Evolutionary conservation across 2,797 vertebrate genomes (phyloP).

Genomic region (Chromis chromis): DNA sequence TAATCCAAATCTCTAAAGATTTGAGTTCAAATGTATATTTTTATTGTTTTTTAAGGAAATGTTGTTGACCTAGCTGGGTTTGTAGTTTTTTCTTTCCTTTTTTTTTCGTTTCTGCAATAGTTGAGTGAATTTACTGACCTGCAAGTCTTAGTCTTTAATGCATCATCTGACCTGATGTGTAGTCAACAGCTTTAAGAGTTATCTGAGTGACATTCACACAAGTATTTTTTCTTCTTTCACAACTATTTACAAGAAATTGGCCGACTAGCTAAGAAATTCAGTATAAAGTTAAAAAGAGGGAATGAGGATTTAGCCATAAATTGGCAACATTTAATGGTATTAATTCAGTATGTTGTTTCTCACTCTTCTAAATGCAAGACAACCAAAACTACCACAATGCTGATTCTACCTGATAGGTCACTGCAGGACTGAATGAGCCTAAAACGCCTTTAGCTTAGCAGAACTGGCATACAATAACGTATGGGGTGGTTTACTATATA

Average conservation of each 20-base stretch:
- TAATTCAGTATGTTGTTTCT: constrained; percentile 31
- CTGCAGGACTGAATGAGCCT: constrained; percentile 53
- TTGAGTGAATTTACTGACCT: constrained; percentile 76
- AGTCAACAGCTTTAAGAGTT: constrained; percentile 51
- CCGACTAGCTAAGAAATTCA: background rate
- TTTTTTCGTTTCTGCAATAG: constrained; percentile 52
- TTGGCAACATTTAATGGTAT: constrained; percentile 27
- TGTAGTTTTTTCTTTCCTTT: constrained; percentile 35
- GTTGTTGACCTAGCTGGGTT: constrained; percentile 58
- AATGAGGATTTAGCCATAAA: constrained; percentile 24
- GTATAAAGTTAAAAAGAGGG: constrained; percentile 1
- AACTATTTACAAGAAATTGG: constrained; percentile 27
- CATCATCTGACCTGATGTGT: constrained; percentile 63
- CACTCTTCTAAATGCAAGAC: constrained; percentile 39
- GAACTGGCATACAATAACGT: constrained; percentile 40
- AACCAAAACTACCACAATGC: constrained; percentile 53
- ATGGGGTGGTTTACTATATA: constrained; percentile 71
- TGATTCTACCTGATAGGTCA: constrained; percentile 47
- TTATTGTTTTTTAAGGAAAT: constrained; percentile 40
- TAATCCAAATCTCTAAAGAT: constrained; percentile 39
- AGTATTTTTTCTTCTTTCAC: constrained; percentile 19
- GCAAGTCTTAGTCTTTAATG: constrained; percentile 66
- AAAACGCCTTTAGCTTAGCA: constrained; percentile 55
- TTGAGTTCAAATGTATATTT: constrained; percentile 38
- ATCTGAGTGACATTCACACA: constrained; percentile 41